Conservation (phyloP, 2,888 invertebrate species). For the Artemia sinica region DNA sequence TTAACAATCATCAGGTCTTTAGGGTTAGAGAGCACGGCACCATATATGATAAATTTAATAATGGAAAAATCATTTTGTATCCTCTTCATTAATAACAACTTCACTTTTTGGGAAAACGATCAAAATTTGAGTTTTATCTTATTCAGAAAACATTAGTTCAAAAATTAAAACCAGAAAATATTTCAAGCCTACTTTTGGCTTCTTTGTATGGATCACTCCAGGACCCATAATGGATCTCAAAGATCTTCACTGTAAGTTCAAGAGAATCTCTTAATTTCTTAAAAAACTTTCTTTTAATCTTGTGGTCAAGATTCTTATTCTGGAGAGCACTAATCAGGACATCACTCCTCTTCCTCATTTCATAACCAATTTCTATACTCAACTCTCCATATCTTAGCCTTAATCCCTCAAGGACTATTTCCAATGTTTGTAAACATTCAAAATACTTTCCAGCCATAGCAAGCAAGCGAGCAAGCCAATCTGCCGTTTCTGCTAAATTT, state of each 20-base stretch:
- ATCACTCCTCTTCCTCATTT: constrained; percentile 45
- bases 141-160: neutral
- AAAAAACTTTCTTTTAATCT: constrained; percentile 32
- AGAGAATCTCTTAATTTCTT: constrained; percentile 37
- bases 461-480: constrained; percentile 38
- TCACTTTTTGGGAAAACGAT: no score
- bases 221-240: constrained; percentile 38
- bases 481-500: constrained; percentile 34
- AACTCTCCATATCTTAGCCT: constrained; percentile 44
- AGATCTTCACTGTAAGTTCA: constrained; percentile 31
- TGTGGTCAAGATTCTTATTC: constrained; percentile 23
- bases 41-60: no score
- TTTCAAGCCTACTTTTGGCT: constrained; percentile 13
- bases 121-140: no score
- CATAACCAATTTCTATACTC: constrained; percentile 47
- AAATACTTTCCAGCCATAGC: constrained; percentile 37
- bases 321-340: constrained; percentile 39
- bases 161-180: constrained; percentile 2
- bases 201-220: constrained; percentile 31
- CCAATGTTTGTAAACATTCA: constrained; percentile 34
- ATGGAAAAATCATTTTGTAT: no score
- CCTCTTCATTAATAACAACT: no score
- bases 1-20: no score
- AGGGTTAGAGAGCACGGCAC: no score
- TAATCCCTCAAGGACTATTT: constrained; percentile 40